phyloP scores from a whole-genome alignment of 2,797 vertebrate species.

The Eutrigla gurnardus region DNA sequence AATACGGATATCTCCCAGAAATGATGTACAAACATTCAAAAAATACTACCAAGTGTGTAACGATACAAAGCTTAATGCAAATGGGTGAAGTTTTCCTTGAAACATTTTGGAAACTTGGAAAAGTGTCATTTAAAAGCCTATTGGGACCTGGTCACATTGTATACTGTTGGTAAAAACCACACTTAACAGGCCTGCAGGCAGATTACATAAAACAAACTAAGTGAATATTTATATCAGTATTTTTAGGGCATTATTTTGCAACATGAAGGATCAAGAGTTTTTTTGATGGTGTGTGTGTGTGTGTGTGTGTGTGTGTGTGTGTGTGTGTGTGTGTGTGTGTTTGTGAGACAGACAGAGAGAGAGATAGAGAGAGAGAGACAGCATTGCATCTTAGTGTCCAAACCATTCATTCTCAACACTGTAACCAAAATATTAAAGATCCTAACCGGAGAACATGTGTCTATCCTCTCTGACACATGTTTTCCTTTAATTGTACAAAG shows the following conservation, averaged over 20 bases:
- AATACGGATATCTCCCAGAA: no score
- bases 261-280: constrained; percentile 28
- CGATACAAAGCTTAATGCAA: no score
- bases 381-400: constrained; percentile 43
- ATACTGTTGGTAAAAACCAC: background rate
- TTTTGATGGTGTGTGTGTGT: constrained; percentile 61
- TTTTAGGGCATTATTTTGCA: constrained; percentile 25
- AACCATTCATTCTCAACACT: constrained; percentile 22
- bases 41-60: no score
- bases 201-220: constrained; percentile 1
- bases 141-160: background rate
- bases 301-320: constrained; percentile 48
- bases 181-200: background rate
- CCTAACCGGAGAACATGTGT: background rate
- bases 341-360: no score
- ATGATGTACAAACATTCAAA: no score
- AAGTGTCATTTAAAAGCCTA: background rate
- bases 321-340: constrained; percentile 54
- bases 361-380: background rate
- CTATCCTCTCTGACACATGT: background rate
- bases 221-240: constrained; percentile 12
- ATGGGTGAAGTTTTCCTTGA: no score
- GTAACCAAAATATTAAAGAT: background rate
- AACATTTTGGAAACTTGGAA: background rate
- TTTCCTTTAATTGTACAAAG: background rate